Conservation (phyloP, 2,113 vertebrate genomes). For the Prietella phreatophila region DNA sequence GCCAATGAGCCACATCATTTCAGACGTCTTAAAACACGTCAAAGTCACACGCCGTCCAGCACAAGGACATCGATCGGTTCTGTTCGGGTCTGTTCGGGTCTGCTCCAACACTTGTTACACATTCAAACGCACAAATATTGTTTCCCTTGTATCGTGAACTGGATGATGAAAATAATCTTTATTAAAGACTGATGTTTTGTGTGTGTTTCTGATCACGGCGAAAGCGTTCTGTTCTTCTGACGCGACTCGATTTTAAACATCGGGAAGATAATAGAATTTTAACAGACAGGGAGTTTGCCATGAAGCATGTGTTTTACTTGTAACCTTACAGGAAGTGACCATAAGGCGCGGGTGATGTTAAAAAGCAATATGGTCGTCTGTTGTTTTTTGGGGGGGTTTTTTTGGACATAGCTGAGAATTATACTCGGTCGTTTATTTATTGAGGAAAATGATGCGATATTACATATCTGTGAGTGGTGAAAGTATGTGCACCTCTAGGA, state of each 20-base stretch:
- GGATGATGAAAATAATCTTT: conserved; percentile 51
- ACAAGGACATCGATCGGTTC: conserved; percentile 34
- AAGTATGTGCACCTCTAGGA: too few relatives aligned
- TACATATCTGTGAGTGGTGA: too few relatives aligned
- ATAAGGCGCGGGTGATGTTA: too few relatives aligned
- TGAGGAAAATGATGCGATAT: too few relatives aligned
- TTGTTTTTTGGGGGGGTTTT: too few relatives aligned
- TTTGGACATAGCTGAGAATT: too few relatives aligned
- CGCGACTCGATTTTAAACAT: not conserved
- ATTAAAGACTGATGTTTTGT: conserved; percentile 57
- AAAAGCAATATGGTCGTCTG: too few relatives aligned
- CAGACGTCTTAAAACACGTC: conserved; percentile 8
- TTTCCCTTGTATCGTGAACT: conserved; percentile 53
- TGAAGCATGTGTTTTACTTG: too few relatives aligned
- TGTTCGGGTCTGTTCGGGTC: conserved; percentile 34
- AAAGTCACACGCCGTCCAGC: conserved; percentile 27
- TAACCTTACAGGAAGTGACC: too few relatives aligned
- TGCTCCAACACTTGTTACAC: conserved; percentile 49
- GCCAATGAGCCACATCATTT: conserved; percentile 34
- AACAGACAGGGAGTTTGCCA: not conserved
- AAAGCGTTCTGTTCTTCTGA: not conserved
- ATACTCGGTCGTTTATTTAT: too few relatives aligned
- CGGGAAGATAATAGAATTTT: not conserved
- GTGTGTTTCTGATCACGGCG: conserved; percentile 46
- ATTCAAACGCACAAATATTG: conserved; percentile 52